A percentile compares a stretch with the other conserved stretches of the same genome.
Conservation (phyloP, 2,888 invertebrate genomes). For the Ceramica pisi region DNA sequence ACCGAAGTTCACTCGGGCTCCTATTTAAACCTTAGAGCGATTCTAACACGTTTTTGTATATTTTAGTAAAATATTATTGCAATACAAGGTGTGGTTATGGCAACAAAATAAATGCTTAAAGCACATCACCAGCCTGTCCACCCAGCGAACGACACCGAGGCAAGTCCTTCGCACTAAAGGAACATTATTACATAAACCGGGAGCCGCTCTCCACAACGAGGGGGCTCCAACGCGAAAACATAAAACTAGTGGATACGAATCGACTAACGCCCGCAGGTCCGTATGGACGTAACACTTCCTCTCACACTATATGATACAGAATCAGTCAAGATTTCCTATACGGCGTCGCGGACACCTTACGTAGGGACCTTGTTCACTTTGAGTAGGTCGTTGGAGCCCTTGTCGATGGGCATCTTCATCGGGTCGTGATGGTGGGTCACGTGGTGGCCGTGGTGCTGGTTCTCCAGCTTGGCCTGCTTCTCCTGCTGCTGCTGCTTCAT, state of each 20-base stretch:
- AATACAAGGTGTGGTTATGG: constrained; percentile 91
- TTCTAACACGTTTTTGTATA: constrained; percentile 87
- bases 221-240: constrained; percentile 84
- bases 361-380: constrained; percentile 95
- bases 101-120: constrained; percentile 91
- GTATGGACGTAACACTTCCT: constrained; percentile 88
- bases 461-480: constrained; percentile 95
- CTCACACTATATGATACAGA: constrained; percentile 91
- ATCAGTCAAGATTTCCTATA: constrained; percentile 88
- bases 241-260: constrained; percentile 90
- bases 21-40: constrained; percentile 87
- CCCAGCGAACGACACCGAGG: constrained; percentile 86
- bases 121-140: constrained; percentile 90
- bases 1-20: constrained; percentile 87
- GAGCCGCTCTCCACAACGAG: constrained; percentile 83
- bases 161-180: constrained; percentile 89
- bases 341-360: constrained; percentile 90
- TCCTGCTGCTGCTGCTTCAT: constrained; percentile 97
- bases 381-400: constrained; percentile 94
- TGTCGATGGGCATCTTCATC: constrained; percentile 94
- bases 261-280: constrained; percentile 87
- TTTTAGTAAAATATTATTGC: constrained; percentile 91
- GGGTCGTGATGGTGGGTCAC: constrained; percentile 94
- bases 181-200: constrained; percentile 87
- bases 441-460: constrained; percentile 93